Evolutionary conservation across 2,797 vertebrate species (phyloP).

Genomic region (Rhabdomys pumilio): DNA sequence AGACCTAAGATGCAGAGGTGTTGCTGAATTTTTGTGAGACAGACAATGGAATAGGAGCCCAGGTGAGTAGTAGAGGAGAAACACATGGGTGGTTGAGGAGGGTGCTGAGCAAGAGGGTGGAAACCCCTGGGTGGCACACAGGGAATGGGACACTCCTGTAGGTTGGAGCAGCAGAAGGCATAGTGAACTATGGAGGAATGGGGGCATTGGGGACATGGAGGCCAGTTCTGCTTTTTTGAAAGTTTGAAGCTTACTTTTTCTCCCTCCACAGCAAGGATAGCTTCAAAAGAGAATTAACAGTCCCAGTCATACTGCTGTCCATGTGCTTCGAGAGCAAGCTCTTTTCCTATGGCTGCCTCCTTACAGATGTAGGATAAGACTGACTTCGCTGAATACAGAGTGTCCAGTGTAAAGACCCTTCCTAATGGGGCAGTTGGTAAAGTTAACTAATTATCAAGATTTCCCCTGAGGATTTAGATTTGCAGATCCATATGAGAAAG

Average conservation of each 20-base stretch:
- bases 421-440: not conserved
- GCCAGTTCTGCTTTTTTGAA: conserved; percentile 16
- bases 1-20: not conserved
- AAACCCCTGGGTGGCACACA: not conserved
- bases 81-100: not conserved
- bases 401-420: not conserved
- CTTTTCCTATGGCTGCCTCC: not conserved
- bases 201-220: not conserved
- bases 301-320: not conserved
- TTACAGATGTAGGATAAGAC: not conserved
- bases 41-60: not conserved
- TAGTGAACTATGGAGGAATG: not conserved
- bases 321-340: not conserved
- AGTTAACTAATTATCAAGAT: conserved; percentile 8
- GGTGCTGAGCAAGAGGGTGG: not conserved
- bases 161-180: rapidly evolving
- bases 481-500: conserved; percentile 26
- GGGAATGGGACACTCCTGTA: not conserved
- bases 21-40: not conserved
- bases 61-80: not conserved
- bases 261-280: not conserved
- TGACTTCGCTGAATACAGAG: not conserved
- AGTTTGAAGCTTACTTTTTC: not conserved
- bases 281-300: not conserved
- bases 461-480: conserved; percentile 35